Conservation (phyloP, 1,140 invertebrate species). For the Adoxophyes honmai region DNA sequence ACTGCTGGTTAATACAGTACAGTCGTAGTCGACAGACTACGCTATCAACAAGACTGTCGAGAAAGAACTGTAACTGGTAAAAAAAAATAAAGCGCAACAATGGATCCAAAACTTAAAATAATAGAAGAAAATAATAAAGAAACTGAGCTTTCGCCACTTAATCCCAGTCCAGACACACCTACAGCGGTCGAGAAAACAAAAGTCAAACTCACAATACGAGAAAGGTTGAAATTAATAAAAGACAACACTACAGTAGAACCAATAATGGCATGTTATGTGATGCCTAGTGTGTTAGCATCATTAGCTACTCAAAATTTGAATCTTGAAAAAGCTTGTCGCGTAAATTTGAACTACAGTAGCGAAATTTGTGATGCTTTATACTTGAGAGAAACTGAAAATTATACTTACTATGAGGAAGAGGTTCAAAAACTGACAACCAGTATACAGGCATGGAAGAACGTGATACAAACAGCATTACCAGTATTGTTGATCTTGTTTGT, state of each 20-base stretch:
- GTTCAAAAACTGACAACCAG: constrained; percentile 86
- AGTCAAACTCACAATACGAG: constrained; percentile 56
- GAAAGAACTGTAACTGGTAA: neutral
- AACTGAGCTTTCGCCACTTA: constrained; percentile 47
- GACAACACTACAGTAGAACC: constrained; percentile 88
- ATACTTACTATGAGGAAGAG: constrained; percentile 82
- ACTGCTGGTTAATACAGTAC: neutral
- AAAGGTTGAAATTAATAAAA: constrained; percentile 76
- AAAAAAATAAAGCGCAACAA: neutral
- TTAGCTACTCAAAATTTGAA: constrained; percentile 90
- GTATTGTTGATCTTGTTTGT: constrained; percentile 87
- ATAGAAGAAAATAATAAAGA: constrained; percentile 23
- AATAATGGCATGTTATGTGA: constrained; percentile 86
- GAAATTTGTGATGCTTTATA: constrained; percentile 85
- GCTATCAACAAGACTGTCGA: neutral
- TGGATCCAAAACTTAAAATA: constrained; percentile 14
- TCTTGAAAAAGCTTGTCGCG: constrained; percentile 89
- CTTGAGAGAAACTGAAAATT: constrained; percentile 83
- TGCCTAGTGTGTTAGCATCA: constrained; percentile 86
- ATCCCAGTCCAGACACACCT: constrained; percentile 25
- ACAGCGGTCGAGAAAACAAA: constrained; percentile 22
- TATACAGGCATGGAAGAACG: constrained; percentile 88
- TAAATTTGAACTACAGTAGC: constrained; percentile 84
- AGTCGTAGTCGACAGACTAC: too few relatives aligned
- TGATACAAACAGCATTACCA: constrained; percentile 85